Base-by-base conservation (phyloP, 1,140 invertebrate genomes). In the Pollicipes pollicipes region DNA sequence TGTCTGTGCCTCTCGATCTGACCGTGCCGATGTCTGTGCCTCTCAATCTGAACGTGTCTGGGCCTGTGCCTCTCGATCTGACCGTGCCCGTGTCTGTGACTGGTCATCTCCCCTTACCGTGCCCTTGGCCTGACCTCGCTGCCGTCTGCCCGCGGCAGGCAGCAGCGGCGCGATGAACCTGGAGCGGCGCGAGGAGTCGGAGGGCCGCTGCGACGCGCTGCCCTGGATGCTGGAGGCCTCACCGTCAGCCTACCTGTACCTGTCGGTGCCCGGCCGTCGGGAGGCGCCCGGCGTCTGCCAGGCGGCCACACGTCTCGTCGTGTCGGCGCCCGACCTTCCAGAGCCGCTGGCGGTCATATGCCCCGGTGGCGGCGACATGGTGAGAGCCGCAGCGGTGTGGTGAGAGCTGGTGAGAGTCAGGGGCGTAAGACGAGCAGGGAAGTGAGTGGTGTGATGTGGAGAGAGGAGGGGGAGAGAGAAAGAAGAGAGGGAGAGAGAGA, bases 271-370 rank as follows among this genome's bases (percentile, higher is more conserved):
- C 68, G 74, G 74, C 17, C 73, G 74, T 27, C 72, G 74, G 64
- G 71, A 75, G 69, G 69, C 74, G 17, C 73, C 73, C 68, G 73
- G 73, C 29, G 74, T 85, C 28, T 91, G 89, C 75, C 79, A 81
- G 17, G 90, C 88, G 21, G 82, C 81, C 58, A 90, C 90, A 77
- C 80, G 88, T 30, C 86, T 90, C 70, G 82, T 87, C 0, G 83
- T 91, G 4, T 88, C 90, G 76, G 85, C 86, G 32, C 87, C 87
- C 0, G 83, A 85, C 28, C 83, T 73, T 28, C 69, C 74, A 66
- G 68, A 73, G 30, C 74, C 75, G 29, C 71, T 76, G 27, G 74
- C 73, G 58, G 74, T 77, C 32, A 75, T 90, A 21, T 91, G 88
- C 73, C 88, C 88, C 0, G 83, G 83, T 73, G 84, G 86, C 24